phyloP scores from a whole-genome alignment of 2,797 vertebrate genomes.

The Lithobates pipiens region DNA sequence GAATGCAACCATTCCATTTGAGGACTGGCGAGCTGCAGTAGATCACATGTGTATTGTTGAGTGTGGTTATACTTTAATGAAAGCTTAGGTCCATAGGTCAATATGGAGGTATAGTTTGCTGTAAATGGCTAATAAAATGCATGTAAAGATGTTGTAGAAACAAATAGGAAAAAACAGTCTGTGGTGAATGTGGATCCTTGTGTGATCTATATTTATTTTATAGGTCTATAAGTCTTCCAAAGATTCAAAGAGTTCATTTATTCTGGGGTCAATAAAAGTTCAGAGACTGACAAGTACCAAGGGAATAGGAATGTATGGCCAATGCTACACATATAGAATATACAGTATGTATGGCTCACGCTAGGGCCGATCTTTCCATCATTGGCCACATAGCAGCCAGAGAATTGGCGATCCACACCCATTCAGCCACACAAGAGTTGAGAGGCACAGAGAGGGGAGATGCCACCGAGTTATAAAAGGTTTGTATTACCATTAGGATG shows the following conservation, averaged over 20 bases:
- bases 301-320: not conserved
- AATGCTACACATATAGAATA: not conserved
- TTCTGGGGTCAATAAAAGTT: constrained; percentile 17
- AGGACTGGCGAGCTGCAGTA: no score
- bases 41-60: not conserved
- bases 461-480: constrained; percentile 46
- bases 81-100: not conserved
- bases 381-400: constrained; percentile 11
- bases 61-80: not conserved
- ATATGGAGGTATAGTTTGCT: not conserved
- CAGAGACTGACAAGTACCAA: not conserved
- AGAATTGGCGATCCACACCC: constrained; percentile 13
- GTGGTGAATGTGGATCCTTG: not conserved
- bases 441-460: constrained; percentile 46
- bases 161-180: no score
- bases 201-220: not conserved
- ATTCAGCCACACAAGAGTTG: constrained; percentile 32
- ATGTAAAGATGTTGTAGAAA: not conserved
- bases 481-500: constrained; percentile 45
- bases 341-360: not conserved
- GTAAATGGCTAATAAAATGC: not conserved
- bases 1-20: not conserved
- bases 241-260: not conserved
- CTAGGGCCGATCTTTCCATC: not conserved
- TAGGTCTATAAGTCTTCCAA: not conserved